phyloP scores from a whole-genome alignment of 2,113 vertebrate genomes.

The Oncorhynchus keta region DNA sequence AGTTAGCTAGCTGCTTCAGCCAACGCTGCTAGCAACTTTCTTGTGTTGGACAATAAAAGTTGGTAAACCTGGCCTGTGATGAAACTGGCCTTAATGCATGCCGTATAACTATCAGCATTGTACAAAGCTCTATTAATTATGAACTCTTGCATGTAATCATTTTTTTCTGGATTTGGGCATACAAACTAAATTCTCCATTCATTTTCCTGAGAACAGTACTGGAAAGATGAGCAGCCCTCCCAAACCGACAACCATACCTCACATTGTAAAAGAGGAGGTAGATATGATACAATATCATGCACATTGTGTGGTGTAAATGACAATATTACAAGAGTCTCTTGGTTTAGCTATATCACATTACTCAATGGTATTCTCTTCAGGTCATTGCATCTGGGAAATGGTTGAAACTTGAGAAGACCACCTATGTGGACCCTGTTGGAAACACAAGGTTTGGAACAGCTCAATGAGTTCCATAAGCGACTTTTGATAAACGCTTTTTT shows the following conservation, averaged over 20 bases:
- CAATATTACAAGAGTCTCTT: not conserved
- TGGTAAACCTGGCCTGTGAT: no score
- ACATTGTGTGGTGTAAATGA: not conserved
- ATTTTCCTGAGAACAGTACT: not conserved
- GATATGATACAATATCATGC: not conserved
- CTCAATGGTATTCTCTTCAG: conserved; percentile 63
- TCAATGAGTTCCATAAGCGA: not conserved
- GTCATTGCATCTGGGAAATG: conserved; percentile 84
- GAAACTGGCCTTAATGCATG: no score
- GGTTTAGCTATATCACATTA: not conserved
- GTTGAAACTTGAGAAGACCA: conserved; percentile 91
- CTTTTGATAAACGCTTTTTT: not conserved
- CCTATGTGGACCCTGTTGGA: conserved; percentile 88
- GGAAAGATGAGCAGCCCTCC: conserved; percentile 61
- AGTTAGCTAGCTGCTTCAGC: no score
- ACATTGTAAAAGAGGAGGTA: conserved; percentile 72
- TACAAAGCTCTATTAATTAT: no score
- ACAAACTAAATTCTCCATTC: no score
- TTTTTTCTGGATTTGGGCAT: no score
- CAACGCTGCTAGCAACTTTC: no score
- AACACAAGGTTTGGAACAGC: conserved; percentile 81
- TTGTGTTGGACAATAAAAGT: no score
- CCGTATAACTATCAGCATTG: no score
- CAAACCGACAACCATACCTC: conserved; percentile 44
- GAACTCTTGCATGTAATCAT: no score